These are phyloP conservation scores for Morelia viridis DNA, from an alignment of 2,797 vertebrate genomes.

Conservation along the genomic window DNA sequence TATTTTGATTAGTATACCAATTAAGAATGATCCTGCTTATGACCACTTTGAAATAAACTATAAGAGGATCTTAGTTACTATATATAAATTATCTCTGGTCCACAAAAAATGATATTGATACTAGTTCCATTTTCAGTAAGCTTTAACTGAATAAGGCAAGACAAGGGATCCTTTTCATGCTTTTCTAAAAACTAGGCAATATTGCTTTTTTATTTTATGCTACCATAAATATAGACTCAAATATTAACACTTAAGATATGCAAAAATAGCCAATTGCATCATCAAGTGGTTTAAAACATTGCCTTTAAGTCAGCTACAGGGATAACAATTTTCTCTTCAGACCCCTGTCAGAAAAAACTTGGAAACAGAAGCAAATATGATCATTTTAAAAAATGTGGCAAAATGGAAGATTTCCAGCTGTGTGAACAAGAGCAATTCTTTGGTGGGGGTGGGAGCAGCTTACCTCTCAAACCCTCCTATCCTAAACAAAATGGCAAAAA, in stretches of 20 bases:
- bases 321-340: slow-evolving; percentile 27
- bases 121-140: slow-evolving; percentile 52
- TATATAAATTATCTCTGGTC: slow-evolving; percentile 58
- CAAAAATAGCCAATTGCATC: slow-evolving; percentile 41
- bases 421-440: background rate
- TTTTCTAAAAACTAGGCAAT: slow-evolving; percentile 59
- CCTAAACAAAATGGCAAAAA: background rate
- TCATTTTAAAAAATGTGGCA: background rate
- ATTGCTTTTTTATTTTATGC: slow-evolving; percentile 41
- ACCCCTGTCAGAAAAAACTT: slow-evolving; percentile 21
- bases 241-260: slow-evolving; percentile 62
- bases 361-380: slow-evolving; percentile 8
- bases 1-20: slow-evolving; percentile 63
- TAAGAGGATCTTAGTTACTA: slow-evolving; percentile 56
- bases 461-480: background rate
- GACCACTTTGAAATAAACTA: slow-evolving; percentile 68
- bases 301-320: slow-evolving; percentile 22
- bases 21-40: slow-evolving; percentile 63
- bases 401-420: background rate
- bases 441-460: background rate
- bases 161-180: slow-evolving; percentile 46
- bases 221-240: slow-evolving; percentile 61
- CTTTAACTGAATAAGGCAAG: background rate
- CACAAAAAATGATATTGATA: slow-evolving; percentile 16
- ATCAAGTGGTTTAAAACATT: slow-evolving; percentile 53